Evolutionary conservation across 2,888 invertebrate genomes (phyloP), one percentile per base, ranked within the genome.

Genomic region (Euzophera pinguis): DNA sequence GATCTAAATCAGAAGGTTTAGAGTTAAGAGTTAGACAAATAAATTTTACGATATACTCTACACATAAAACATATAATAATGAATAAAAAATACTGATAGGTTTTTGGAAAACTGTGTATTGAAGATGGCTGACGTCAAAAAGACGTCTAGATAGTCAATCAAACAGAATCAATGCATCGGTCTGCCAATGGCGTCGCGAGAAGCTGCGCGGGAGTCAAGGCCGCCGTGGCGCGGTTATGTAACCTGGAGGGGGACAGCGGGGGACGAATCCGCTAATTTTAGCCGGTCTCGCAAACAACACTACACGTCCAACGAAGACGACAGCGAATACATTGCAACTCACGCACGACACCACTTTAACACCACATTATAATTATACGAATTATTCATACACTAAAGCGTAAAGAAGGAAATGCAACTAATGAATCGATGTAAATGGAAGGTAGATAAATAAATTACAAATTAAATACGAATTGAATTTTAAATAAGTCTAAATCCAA

Each of bases 121-220:
- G 7, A 9, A 32, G 32, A 29, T 50, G 16, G 14, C 17, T 41
- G 29, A 41, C 27, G 34, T 39, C 14, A 45, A 32, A 45, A 14
- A 45, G 32, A 14, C 32, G 32, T 37, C 37, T 22, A 42, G 29
- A 45, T 47, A 13, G 50, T 55, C 52, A 41, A 55, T 58, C 53
- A 58, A 55, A 63, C 56, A 60, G 65, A 66, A 69, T 63, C 60
- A 67, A 62, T 63, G 69, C 63, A 67, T 67, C 59, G 60, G 69
- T 66, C 69, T 74, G 74, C 71, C 77, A 80, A 73, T 77, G 69
- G 67, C 67, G 65, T 60, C 65, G 61, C 55, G 59, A 65, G 70
- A 65, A 68, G 70, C 78, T 72, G 87, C 87, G 89, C 89, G 84
- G 87, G 90, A 90, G 89, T 90, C 90, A 90, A 90, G 90, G 90